Conservation (phyloP, 2,888 invertebrate genomes). For the Yponomeuta cagnagella region DNA sequence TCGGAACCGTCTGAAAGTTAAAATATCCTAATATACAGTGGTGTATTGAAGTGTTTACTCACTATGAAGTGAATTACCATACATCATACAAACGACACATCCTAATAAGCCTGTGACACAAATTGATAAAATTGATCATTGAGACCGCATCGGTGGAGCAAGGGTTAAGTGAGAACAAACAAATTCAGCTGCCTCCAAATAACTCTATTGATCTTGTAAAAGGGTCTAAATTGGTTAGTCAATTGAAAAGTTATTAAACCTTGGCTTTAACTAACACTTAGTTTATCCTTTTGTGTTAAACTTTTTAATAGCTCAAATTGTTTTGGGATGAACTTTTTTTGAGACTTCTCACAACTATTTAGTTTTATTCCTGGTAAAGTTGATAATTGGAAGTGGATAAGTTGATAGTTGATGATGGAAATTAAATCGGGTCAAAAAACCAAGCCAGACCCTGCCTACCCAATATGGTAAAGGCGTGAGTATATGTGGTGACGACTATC, state of each 20-base stretch:
- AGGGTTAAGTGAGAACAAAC: conserved; percentile 67
- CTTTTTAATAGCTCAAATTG: conserved; percentile 37
- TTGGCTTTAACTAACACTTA: conserved; percentile 25
- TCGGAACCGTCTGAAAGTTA: too few relatives aligned
- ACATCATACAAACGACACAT: conserved; percentile 28
- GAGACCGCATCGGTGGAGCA: conserved; percentile 36
- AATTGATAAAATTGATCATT: conserved; percentile 50
- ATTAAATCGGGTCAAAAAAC: too few relatives aligned
- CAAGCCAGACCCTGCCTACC: too few relatives aligned
- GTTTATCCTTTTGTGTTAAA: conserved; percentile 35
- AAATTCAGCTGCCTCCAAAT: conserved; percentile 44
- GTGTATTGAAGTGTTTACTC: not conserved
- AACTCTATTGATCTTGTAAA: conserved; percentile 6
- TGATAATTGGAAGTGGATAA: not conserved
- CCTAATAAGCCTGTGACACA: conserved; percentile 37
- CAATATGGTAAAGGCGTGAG: too few relatives aligned
- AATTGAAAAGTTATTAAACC: conserved; percentile 29
- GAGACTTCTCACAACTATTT: conserved; percentile 48
- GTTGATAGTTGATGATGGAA: too few relatives aligned
- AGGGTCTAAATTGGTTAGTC: conserved; percentile 28
- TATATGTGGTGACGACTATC: not conserved
- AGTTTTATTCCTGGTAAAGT: conserved; percentile 19
- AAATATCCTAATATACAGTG: too few relatives aligned
- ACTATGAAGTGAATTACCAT: conserved; percentile 14
- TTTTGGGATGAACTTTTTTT: conserved; percentile 19